Base-by-base conservation (phyloP, 2,797 vertebrate genomes). In the Podarcis lilfordi region DNA sequence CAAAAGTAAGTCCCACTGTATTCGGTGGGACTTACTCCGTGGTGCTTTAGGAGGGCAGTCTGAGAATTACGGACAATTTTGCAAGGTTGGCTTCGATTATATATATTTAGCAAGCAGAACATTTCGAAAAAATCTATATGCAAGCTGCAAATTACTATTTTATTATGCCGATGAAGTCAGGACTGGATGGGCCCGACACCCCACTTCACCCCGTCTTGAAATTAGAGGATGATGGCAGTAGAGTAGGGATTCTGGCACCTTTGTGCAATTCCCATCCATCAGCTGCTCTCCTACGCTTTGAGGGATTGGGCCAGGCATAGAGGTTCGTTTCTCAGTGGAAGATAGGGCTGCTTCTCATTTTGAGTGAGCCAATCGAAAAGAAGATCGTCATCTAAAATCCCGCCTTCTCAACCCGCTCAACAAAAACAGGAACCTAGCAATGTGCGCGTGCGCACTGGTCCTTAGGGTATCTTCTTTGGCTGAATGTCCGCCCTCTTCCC, bases 401-500 rank as follows among this genome's bases (percentile, higher is more conserved):
- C 29, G 68, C n/a, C 32, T 23, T 74, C 35, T 19, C 5, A 37
- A 25, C 17, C 9, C 1, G 3, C 25, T 5, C 17, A 8, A 80
- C 3, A 1, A 1, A 35, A 35, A 50, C 1, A 25, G 4, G 19
- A 37, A n/a, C 32, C 72, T 13, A 11, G 27, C 61, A 66, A 2
- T 1, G 0, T 0, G 7, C 81, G 55, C 84, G 29, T 61, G 86
- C 59, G 84, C 59, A 2, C 1, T 40, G 27, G 2, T 3, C 5
- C 0, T 3, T 3, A 4, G 3, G 0, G 2, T n/a, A 2, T 35
- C 66, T 23, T 1, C 35, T 9, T 6, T 4, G 7, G 29, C 1
- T 25, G 4, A 27, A 17, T 3, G 5, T 37, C 80, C 40, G 68
- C 37, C 50, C 64, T 32, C 35, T 17, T 59, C 3, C 35, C 27